Base-by-base conservation (phyloP, 30 jellyfish, hydroid and myxozoan species). In the Turritopsis rubra region DNA sequence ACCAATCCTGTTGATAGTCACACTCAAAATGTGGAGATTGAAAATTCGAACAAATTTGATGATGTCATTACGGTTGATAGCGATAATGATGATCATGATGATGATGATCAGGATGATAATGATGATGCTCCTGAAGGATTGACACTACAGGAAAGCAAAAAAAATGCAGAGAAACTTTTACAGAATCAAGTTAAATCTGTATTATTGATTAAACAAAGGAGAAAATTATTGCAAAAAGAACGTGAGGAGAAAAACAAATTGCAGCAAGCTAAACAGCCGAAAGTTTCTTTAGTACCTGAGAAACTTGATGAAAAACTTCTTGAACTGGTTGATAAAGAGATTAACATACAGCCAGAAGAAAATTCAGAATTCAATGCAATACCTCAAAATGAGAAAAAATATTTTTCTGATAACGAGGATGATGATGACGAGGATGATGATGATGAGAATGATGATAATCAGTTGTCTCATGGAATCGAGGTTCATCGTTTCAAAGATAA, bases 91-190 rank as follows among this genome's bases (percentile, higher is more conserved):
- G 83, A 21, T 75, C n/a, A 31, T 21, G 84, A 21, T 0, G 84
- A 75, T 21, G 0, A 21, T 21, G 29, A 72, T 0, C 0, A 0
- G 29, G 80, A 72, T 25, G 18, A 83, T 74, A 93, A 81, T 1
- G 94, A 89, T 54, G 96, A 89, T 20, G 93, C 88, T 20, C 96
- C 96, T 52, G 93, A 84, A 53, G 94, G 76, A 53, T 28, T 89
- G 0, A 68, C 90, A 7, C 90, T 29, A 16, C 66, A 80, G 8
- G 86, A 84, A 18, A 85, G 94, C 1, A 81, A 81, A 70, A 52
- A 53, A 28, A 71, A 29, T 16, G 96, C 96, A 1, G 87, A 66
- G 19, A 88, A 84, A 27, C 83, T 85, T 5, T 84, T 26, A n/a
- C 68, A 73, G 29, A 52, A 54, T 29, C 85, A 79, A 29, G 66